Conservation (phyloP, 1,140 invertebrate species). For the Leptinotarsa undecemlineata region DNA sequence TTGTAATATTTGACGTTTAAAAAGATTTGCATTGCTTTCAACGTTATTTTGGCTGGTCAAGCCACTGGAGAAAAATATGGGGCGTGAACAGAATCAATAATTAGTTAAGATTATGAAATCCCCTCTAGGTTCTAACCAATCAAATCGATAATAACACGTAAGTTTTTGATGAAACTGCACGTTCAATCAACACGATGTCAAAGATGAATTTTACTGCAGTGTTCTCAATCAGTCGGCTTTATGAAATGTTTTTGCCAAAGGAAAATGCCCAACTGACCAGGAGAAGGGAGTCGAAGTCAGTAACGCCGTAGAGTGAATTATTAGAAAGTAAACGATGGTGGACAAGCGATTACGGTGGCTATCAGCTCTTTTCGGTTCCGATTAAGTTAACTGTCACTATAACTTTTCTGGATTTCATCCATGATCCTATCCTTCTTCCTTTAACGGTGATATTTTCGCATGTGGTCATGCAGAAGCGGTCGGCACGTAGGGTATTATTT, state of each 20-base stretch:
- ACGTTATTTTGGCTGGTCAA: too few relatives aligned
- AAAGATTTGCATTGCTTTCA: too few relatives aligned
- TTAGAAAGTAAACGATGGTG: conserved; percentile 46
- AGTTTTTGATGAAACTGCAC: background rate
- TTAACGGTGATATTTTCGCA: background rate
- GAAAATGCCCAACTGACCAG: background rate
- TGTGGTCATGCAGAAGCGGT: background rate
- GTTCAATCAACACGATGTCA: background rate
- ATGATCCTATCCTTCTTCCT: background rate
- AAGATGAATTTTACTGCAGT: too few relatives aligned
- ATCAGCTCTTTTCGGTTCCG: conserved; percentile 45
- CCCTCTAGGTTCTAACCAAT: too few relatives aligned
- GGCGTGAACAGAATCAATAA: too few relatives aligned
- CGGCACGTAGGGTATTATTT: too few relatives aligned
- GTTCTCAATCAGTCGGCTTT: background rate
- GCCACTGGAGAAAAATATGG: too few relatives aligned
- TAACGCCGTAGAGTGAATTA: conserved; percentile 39
- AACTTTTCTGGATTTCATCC: conserved; percentile 25
- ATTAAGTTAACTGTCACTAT: conserved; percentile 44
- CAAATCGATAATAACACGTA: background rate
- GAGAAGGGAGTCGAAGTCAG: conserved; percentile 25
- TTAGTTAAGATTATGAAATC: too few relatives aligned
- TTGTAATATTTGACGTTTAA: too few relatives aligned
- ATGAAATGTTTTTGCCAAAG: conserved; percentile 3
- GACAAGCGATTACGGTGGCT: conserved; percentile 48